Evolutionary conservation across 2,113 vertebrate species (phyloP).

Genomic region (Dicaeum eximium): DNA sequence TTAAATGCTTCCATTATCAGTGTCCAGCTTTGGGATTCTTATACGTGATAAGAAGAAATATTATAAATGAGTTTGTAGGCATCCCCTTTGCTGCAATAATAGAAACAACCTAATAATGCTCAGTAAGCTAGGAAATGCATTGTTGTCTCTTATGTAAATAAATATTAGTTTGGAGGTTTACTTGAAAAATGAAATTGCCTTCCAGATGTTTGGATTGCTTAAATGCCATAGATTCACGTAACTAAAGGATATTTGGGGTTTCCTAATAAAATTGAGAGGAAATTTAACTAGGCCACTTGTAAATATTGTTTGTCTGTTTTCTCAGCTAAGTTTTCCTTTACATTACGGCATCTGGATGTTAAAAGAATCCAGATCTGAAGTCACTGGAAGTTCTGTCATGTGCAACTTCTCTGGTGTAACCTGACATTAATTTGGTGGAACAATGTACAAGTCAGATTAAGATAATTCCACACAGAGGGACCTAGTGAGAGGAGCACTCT

Average conservation of each 20-base stretch:
- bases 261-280: background rate
- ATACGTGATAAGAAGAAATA: background rate
- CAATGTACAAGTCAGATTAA: background rate
- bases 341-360: rapidly evolving
- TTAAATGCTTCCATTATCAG: background rate
- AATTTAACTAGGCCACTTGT: background rate
- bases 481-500: background rate
- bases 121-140: background rate
- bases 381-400: background rate
- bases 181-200: background rate
- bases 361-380: background rate
- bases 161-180: background rate
- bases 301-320: background rate
- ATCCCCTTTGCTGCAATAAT: background rate
- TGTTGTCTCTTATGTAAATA: background rate
- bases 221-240: background rate
- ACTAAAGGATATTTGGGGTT: background rate
- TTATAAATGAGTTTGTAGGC: background rate
- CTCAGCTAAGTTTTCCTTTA: background rate
- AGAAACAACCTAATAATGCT: background rate
- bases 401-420: background rate
- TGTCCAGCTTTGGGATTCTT: background rate
- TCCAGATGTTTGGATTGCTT: background rate
- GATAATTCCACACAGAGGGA: background rate
- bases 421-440: background rate